A percentile compares a stretch with the other conserved stretches of the same genome.
Conservation (phyloP, 2,797 vertebrate genomes). For the Tolypeutes matacus region DNA sequence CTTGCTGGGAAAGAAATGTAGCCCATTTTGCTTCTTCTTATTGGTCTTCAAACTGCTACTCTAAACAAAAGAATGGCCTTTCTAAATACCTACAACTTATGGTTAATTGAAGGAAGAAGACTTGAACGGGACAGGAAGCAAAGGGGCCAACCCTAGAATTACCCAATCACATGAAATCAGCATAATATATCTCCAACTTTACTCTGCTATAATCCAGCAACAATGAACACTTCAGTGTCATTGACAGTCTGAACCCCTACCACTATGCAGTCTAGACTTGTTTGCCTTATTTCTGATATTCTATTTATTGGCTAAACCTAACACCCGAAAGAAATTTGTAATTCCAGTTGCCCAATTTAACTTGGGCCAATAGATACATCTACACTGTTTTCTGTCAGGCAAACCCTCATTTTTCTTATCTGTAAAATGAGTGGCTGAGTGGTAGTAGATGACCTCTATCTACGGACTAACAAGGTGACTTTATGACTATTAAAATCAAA, state of each 20-base stretch:
- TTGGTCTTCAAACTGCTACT: neutral
- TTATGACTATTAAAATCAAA: neutral
- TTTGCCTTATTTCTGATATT: neutral
- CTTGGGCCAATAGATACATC: neutral
- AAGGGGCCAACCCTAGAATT: neutral
- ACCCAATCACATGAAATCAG: neutral
- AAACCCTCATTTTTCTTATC: slow-evolving; percentile 6
- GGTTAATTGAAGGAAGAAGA: neutral
- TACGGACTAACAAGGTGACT: neutral
- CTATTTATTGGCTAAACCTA: slow-evolving; percentile 21
- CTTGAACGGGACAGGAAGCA: neutral
- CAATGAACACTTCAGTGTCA: neutral
- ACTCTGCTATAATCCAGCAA: neutral
- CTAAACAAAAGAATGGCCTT: neutral
- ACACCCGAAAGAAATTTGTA: slow-evolving; percentile 11
- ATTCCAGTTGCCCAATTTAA: slow-evolving; percentile 8
- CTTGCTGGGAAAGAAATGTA: neutral
- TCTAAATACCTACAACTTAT: neutral
- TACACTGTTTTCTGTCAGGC: neutral
- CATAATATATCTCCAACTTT: neutral
- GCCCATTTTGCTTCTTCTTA: neutral
- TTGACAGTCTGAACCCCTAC: neutral
- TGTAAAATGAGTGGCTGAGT: neutral
- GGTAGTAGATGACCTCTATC: neutral
- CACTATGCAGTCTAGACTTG: neutral